A percentile compares a stretch with the other conserved stretches of the same genome.
These are phyloP conservation scores for Tinea trinotella DNA, from an alignment of 2,888 invertebrate species.

Conservation along the genomic window DNA sequence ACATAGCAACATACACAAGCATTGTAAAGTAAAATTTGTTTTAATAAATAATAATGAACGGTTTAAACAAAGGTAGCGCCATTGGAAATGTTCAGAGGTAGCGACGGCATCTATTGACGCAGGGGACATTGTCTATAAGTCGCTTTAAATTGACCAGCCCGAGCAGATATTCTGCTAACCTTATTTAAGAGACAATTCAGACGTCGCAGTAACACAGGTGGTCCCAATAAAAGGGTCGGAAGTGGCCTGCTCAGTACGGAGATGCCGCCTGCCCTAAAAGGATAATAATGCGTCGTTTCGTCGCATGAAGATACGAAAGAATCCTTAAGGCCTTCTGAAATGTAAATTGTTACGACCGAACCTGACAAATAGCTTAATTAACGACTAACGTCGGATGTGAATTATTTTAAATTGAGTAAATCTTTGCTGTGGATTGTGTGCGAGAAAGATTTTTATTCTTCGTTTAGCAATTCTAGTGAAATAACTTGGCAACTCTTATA, in stretches of 20 bases:
- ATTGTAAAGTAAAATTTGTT: conserved; percentile 3
- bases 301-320: conserved; percentile 41
- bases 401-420: conserved; percentile 21
- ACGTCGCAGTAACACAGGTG: conserved; percentile 67
- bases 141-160: conserved; percentile 38
- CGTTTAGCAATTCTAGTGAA: not conserved
- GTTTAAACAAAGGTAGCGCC: conserved; percentile 5
- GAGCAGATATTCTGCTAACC: conserved; percentile 60
- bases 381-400: conserved; percentile 57
- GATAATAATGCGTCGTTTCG: conserved; percentile 70
- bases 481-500: conserved; percentile 23
- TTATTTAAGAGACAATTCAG: conserved; percentile 71
- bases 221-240: conserved; percentile 66
- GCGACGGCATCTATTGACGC: not conserved
- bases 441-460: not conserved
- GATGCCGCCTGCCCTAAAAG: conserved; percentile 70
- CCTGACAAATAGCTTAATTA: conserved; percentile 72
- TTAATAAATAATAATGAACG: not conserved
- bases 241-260: conserved; percentile 47
- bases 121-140: conserved; percentile 40
- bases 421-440: not conserved
- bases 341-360: conserved; percentile 57
- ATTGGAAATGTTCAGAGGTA: conserved; percentile 2
- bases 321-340: conserved; percentile 49
- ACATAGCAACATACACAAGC: not conserved